Conservation (phyloP, 2,888 invertebrate species). For the Mayetiola destructor region DNA sequence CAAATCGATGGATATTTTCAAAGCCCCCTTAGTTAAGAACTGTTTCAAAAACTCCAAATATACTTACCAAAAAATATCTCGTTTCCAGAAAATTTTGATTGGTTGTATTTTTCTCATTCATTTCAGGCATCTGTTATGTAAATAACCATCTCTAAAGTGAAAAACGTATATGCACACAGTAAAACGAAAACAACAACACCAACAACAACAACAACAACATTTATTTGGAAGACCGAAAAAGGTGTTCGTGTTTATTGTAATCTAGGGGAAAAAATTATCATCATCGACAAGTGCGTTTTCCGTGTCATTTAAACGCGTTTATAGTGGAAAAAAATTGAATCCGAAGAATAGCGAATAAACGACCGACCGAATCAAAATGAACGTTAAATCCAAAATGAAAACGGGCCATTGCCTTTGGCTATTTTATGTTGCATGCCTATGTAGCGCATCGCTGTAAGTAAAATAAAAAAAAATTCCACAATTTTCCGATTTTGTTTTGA, state of each 20-base stretch:
- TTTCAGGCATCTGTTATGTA: not conserved
- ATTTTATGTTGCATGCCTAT: constrained; percentile 36
- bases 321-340: not conserved
- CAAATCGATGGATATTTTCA: not conserved
- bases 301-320: not conserved
- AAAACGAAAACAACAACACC: not conserved
- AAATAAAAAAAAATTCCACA: too few relatives aligned
- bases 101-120: not conserved
- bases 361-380: not conserved
- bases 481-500: not conserved
- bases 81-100: not conserved
- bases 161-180: too few relatives aligned
- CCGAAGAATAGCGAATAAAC: not conserved
- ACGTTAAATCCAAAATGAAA: constrained; percentile 26
- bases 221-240: not conserved
- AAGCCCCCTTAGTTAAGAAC: not conserved
- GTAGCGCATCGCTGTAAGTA: constrained; percentile 37
- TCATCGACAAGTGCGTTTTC: not conserved
- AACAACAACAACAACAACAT: not conserved
- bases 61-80: not conserved
- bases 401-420: constrained; percentile 36
- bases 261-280: not conserved
- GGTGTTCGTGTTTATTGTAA: not conserved
- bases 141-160: not conserved
- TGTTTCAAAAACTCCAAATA: not conserved